Evolutionary conservation across 2,797 vertebrate genomes (phyloP), one percentile per base, ranked within the genome.

Genomic region (Hydrolagus colliei): DNA sequence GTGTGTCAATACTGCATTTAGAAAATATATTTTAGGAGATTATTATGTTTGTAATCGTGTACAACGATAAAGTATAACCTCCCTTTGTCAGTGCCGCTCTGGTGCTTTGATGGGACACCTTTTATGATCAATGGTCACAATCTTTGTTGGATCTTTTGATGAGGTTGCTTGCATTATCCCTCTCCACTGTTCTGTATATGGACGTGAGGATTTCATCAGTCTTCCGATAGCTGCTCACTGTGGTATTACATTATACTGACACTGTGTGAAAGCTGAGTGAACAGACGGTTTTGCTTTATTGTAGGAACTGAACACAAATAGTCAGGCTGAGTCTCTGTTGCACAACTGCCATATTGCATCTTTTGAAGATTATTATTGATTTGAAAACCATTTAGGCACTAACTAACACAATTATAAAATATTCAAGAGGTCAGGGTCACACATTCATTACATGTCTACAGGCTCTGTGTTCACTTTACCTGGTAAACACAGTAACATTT

Each of bases 361-460:
- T 68, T 18, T 65, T 68, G 27, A 35, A 67, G 63, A 68, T 68
- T 67, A 82, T 18, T 82, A 35, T 68, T 68, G 62, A 68, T 14
- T 41, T 27, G 67, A 82, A 52, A 76, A 35, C 74, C 9, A 65
- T 16, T 41, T 82, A 10, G 35, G 12, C 20, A 32, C 27, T 32
- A 82, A 82, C 8, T 35, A 13, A 68, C 79, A 41, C 27, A 35
- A 82, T 82, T 82, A 27, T 27, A 27, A 82, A 82, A 68, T 82
- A 68, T 82, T 82, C 8, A 82, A 82, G 68, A 68, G 79, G 63
- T 65, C 20, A 35, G 63, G 79, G 63, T 82, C 79, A 82, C 79
- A 82, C 7, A 68, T 82, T 82, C 27, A 82, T 82, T 68, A 41
- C 11, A 82, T 32, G 18, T 16, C 27, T 80, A 7, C 13, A 32